phyloP scores from a whole-genome alignment of 2,113 vertebrate species.

The Athene cunicularia region DNA sequence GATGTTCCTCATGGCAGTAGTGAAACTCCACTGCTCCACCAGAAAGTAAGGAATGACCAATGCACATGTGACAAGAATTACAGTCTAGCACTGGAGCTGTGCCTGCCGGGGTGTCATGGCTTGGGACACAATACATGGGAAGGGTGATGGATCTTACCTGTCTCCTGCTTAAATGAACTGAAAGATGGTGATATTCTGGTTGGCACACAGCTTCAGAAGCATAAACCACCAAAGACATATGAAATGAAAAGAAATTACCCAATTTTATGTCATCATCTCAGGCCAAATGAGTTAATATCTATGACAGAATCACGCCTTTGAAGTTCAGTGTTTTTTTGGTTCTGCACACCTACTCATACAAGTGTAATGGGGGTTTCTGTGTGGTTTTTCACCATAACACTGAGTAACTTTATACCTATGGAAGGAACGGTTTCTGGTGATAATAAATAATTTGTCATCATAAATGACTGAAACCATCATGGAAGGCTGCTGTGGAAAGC shows the following conservation, averaged over 20 bases:
- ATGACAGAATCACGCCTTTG: background rate
- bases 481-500: background rate
- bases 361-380: background rate
- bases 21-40: background rate
- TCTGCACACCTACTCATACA: background rate
- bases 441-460: background rate
- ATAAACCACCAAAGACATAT: background rate
- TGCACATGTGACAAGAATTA: background rate
- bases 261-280: background rate
- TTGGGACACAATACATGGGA: background rate
- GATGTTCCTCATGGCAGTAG: background rate
- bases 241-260: background rate
- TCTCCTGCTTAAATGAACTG: background rate
- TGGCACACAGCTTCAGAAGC: background rate
- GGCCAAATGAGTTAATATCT: background rate
- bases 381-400: background rate
- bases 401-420: background rate
- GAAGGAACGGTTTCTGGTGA: background rate
- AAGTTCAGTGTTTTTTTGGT: background rate
- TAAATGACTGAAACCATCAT: background rate
- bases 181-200: background rate
- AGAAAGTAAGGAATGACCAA: background rate
- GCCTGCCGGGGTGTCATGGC: background rate
- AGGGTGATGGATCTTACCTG: background rate
- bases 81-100: background rate